Conservation (phyloP, 1,140 invertebrate genomes). For the Colletes latitarsis region DNA sequence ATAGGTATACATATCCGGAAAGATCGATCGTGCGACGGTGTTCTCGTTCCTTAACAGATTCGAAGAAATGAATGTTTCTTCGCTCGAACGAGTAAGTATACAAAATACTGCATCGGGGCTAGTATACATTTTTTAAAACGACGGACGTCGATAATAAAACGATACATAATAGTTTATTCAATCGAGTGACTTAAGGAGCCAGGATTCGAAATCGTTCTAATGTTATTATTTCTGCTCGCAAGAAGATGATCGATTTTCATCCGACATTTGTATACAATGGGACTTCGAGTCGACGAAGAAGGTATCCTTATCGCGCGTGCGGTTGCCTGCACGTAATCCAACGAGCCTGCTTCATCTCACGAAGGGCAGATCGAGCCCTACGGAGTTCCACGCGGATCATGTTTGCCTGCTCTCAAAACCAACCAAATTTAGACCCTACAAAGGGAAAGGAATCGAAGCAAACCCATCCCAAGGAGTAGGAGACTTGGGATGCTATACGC, state of each 20-base stretch:
- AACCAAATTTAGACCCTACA: conserved; percentile 68
- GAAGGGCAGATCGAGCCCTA: conserved; percentile 51
- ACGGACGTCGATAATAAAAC: no score
- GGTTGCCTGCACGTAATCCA: not conserved
- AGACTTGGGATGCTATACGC: not conserved
- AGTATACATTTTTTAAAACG: no score
- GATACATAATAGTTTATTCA: no score
- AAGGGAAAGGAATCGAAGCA: conserved; percentile 53
- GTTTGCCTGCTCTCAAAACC: conserved; percentile 70
- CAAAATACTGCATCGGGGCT: no score
- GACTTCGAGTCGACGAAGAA: no score
- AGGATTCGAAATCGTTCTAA: no score
- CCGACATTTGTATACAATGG: not conserved
- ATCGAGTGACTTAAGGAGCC: no score
- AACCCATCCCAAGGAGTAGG: conserved; percentile 1
- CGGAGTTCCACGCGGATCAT: conserved; percentile 39
- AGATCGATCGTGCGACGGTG: not conserved
- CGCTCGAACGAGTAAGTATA: no score
- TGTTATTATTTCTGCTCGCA: no score
- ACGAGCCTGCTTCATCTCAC: not conserved
- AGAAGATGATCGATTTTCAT: no score
- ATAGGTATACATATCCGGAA: conserved; percentile 62
- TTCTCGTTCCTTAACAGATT: not conserved
- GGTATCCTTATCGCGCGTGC: not conserved
- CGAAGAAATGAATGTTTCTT: no score